Conservation (phyloP, 2,113 vertebrate species). For the Hippoglossus stenolepis region DNA sequence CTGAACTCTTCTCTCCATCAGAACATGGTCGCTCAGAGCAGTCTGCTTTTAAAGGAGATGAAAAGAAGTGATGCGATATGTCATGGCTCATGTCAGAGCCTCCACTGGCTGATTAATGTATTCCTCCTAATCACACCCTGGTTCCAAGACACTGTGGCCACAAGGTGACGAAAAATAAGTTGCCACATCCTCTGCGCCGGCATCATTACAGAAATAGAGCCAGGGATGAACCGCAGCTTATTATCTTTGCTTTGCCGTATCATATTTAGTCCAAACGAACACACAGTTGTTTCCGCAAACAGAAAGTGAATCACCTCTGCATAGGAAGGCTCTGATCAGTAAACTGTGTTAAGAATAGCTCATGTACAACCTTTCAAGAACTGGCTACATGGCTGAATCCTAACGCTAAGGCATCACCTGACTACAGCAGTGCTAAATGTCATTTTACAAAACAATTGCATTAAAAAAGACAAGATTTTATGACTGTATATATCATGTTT, state of each 20-base stretch:
- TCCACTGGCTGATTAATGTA: slow-evolving; percentile 30
- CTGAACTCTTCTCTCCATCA: slow-evolving; percentile 18
- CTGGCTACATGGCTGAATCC: slow-evolving; percentile 4
- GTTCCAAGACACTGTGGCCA: slow-evolving; percentile 9
- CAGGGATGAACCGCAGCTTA: neutral
- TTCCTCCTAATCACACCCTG: slow-evolving; percentile 22
- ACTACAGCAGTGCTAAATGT: too few relatives aligned
- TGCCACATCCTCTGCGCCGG: slow-evolving; percentile 3
- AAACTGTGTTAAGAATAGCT: neutral
- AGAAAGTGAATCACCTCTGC: too few relatives aligned
- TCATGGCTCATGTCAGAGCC: slow-evolving; percentile 34
- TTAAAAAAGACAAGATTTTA: too few relatives aligned
- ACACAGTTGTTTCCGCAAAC: neutral
- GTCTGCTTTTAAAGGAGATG: slow-evolving; percentile 24
- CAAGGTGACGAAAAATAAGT: slow-evolving; percentile 4
- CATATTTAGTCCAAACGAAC: neutral
- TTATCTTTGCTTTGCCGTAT: slow-evolving; percentile 5
- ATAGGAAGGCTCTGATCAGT: too few relatives aligned
- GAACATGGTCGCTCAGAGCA: slow-evolving; percentile 2
- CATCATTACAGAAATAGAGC: slow-evolving; percentile 9
- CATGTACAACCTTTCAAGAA: slow-evolving; percentile 14
- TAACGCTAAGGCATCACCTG: slow-evolving; percentile 2
- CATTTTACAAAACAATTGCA: too few relatives aligned
- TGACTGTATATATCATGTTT: neutral
- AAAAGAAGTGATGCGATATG: slow-evolving; percentile 21